Evolutionary conservation across 1,140 invertebrate species (phyloP), one percentile per base, ranked within the genome.

Genomic region (Drosophila orena): DNA sequence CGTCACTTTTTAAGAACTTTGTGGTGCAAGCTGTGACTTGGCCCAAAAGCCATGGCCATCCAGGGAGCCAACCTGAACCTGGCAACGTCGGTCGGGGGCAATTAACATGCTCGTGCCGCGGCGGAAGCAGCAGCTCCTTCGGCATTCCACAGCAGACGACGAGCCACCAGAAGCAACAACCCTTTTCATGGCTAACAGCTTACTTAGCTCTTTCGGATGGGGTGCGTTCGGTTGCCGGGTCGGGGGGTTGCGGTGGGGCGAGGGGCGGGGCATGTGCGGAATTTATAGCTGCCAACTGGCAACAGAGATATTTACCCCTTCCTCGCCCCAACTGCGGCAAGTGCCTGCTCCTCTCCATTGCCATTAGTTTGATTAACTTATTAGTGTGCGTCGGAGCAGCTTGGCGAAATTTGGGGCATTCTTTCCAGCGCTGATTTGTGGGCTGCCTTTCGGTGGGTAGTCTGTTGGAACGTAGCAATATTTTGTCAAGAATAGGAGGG

Each of bases 361-460:
- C 75, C 83, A 89, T 88, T 88, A 90, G 84, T 90, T 89, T 78
- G 80, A 84, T 90, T 89, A 90, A 89, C 85, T 78, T 84, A 89
- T 90, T 79, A 77, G 49, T 57, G 30, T 55, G 20, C 10, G 40
- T 42, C 10, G 72, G 24, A 35, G 15, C 30, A 22, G 40, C 37
- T 69, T 77, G 30, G 43, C 38, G 11, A 53, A 35, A 40, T 77
- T 52, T 64, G 34, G 34, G 47, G 55, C 68, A 71, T 44, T 34
- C 54, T 72, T 58, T 44, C 58, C 15, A 38, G 47, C 38, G 34
- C 42, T 49, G 49, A 62, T 72, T 72, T 75, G 34, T 37, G 20
- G 42, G 35, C 4, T 10, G 17, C 35, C 30, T 10, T 27, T 10
- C 37, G 7, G 43, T 22, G 17, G 17, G 50, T 24, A n/a, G 50